phyloP scores from a whole-genome alignment of 1,140 invertebrate species.

The Drosophila azteca region DNA sequence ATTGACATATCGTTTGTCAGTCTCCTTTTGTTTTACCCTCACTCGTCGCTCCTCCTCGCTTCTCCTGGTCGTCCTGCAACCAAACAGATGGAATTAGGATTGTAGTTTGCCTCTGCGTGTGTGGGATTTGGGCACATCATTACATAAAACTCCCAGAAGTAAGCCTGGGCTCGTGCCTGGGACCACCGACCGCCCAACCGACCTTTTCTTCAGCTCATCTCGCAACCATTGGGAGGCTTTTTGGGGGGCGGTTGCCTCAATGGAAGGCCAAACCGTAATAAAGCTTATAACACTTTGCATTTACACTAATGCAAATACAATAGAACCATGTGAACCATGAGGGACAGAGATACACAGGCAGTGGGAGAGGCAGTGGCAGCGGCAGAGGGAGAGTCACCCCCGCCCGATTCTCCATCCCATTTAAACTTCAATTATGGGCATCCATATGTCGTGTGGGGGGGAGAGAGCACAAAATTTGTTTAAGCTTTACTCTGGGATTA shows the following conservation, averaged over 20 bases:
- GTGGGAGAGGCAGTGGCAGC: conserved; percentile 10
- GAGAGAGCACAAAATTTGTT: conserved; percentile 76
- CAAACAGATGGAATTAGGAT: conserved; percentile 43
- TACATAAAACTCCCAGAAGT: conserved; percentile 75
- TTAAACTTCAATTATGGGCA: conserved; percentile 66
- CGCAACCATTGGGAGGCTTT: neutral
- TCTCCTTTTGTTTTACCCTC: conserved; percentile 20
- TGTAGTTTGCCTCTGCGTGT: conserved; percentile 51
- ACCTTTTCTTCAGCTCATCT: conserved; percentile 11
- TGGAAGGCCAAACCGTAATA: conserved; percentile 61
- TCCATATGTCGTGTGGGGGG: conserved; percentile 63
- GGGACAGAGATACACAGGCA: conserved; percentile 1
- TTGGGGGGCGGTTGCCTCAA: conserved; percentile 20
- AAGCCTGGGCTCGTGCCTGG: conserved; percentile 46
- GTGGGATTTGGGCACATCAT: conserved; percentile 75
- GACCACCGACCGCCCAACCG: conserved; percentile 1
- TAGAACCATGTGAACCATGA: conserved; percentile 33
- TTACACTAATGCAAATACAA: conserved; percentile 82
- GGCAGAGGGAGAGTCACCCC: neutral
- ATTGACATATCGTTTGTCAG: neutral
- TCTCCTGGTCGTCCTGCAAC: neutral
- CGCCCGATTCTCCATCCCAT: conserved; percentile 26
- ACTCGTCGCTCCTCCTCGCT: neutral
- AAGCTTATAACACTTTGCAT: conserved; percentile 81
- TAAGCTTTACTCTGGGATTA: conserved; percentile 73